Conservation (phyloP, 2,797 vertebrate species). For the Taeniopygia guttata region DNA sequence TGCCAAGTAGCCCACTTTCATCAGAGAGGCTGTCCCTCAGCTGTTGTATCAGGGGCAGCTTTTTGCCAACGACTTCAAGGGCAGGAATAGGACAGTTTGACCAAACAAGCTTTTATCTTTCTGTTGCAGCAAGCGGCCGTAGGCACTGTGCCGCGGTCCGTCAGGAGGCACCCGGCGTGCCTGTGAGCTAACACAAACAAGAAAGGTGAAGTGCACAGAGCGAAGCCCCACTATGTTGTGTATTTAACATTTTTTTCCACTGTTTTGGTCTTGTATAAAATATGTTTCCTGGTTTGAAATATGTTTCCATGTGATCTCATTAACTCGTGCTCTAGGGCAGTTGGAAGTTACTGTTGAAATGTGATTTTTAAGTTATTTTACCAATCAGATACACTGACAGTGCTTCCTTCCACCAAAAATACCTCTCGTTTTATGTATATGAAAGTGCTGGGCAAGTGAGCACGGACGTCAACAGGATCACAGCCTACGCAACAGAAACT, state of each 20-base stretch:
- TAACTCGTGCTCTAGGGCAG: constrained; percentile 56
- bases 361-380: constrained; percentile 58
- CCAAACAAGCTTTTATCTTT: constrained; percentile 16
- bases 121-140: neutral
- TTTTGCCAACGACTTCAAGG: neutral
- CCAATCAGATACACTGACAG: constrained; percentile 31
- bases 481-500: constrained; percentile 47
- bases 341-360: constrained; percentile 52
- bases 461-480: constrained; percentile 59
- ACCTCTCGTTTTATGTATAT: constrained; percentile 37
- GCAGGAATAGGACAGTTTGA: neutral
- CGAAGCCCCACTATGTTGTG: neutral
- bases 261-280: constrained; percentile 63
- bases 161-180: constrained; percentile 8
- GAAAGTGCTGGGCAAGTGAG: constrained; percentile 9
- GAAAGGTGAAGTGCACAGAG: neutral
- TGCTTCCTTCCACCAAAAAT: constrained; percentile 66
- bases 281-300: constrained; percentile 75
- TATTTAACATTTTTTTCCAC: constrained; percentile 67
- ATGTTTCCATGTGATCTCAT: constrained; percentile 70
- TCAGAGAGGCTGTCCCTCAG: accelerated
- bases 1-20: accelerated
- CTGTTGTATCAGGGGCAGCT: neutral
- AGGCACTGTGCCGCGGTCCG: neutral
- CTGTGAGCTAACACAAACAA: neutral